Base-by-base conservation (phyloP, 2,888 invertebrate species). In the Papilio demoleus region DNA sequence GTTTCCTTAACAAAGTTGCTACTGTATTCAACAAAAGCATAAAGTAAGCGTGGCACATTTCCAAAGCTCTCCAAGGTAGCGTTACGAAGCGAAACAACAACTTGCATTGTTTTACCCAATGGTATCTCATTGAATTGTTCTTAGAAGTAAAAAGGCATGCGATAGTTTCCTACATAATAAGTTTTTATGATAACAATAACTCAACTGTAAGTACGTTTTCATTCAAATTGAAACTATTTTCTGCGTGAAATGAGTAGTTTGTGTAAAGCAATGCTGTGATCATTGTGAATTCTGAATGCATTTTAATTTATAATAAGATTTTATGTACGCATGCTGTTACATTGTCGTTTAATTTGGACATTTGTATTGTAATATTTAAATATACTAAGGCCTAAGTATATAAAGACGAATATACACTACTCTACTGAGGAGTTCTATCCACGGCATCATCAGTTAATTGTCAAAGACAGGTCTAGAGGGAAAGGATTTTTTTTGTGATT, bases 141-240 rank as follows among this genome's bases (percentile, higher is more conserved):
- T 73, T 70, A 74, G 81, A 83, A 83, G 75, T 80, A 81, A 79
- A 81, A 81, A 80, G 79, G 75, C 77, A 75, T 72, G 72, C 74
- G 77, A 75, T 73, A 75, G 72, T 75, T 72, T 78, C 73, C 71
- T 72, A 72, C 76, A 78, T 78, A 79, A 81, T 84, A 84, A 81
- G 82, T 84, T 86, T 85, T 87, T 85, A 84, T 82, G 74, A 72
- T 74, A 73, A 77, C 78, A 80, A 79, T 82, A 79, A 82, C 76
- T 80, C 77, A 77, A 81, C 75, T 70, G 75, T 76, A 71, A 76
- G 71, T 77, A 76, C 76, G 76, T 78, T 80, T 81, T 77, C 79
- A 76, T 79, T 79, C 76, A 76, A 78, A 75, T 72, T 72, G 73
- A 73, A 73, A 73, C 71, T 73, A 75, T 67, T 66, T 74, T 71